Conservation (phyloP, 2,888 invertebrate species). For the Ichneumoninae sp. region DNA sequence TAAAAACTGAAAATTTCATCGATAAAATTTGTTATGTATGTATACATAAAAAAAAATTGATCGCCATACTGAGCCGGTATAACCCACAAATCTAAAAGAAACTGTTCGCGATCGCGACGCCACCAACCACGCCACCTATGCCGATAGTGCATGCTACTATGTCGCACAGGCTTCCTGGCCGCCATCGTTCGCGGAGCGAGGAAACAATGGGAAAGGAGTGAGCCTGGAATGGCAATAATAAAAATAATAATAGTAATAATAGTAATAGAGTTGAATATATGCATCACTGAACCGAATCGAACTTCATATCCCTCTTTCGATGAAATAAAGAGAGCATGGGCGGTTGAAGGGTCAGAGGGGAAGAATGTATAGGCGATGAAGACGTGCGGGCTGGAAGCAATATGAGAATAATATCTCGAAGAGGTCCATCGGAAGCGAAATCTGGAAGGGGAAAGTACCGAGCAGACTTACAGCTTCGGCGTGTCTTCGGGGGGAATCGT, state of each 20-base stretch:
- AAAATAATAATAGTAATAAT: conserved; percentile 9
- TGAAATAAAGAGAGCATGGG: not conserved
- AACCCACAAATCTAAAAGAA: no score
- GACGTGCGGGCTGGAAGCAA: not conserved
- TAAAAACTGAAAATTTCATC: no score
- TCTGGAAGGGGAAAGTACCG: not conserved
- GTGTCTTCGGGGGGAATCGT: not conserved
- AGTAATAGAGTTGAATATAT: conserved; percentile 6
- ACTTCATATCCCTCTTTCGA: conserved; percentile 33
- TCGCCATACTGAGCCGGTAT: no score
- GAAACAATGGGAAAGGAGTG: not conserved
- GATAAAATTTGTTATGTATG: no score
- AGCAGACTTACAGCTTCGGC: not conserved
- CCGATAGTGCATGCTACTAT: not conserved
- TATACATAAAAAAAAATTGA: no score
- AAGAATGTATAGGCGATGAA: not conserved
- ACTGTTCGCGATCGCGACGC: no score
- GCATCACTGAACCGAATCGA: conserved; percentile 37
- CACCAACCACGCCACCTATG: no score
- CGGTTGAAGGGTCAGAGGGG: not conserved
- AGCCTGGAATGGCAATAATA: not conserved
- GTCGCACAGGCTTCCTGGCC: not conserved
- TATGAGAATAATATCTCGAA: conserved; percentile 7
- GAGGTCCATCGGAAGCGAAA: not conserved
- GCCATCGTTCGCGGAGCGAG: not conserved